Evolutionary conservation across 2,113 vertebrate genomes (phyloP).

Genomic region (Istiophorus platypterus): DNA sequence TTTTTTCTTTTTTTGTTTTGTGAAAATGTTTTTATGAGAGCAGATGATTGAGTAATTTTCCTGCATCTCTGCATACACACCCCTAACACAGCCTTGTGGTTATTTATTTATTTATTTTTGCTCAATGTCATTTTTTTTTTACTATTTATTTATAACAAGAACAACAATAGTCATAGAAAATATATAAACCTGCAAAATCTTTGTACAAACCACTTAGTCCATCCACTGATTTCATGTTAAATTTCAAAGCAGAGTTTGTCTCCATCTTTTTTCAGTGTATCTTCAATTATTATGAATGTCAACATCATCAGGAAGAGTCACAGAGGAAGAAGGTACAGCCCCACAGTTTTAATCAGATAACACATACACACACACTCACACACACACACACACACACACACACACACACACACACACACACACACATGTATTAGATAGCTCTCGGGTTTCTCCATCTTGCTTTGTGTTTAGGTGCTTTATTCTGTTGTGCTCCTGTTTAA

Average conservation of each 20-base stretch:
- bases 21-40: too few species aligned
- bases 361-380: background rate
- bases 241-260: background rate
- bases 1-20: too few species aligned
- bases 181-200: too few species aligned
- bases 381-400: background rate
- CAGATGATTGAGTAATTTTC: too few species aligned
- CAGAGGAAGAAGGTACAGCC: background rate
- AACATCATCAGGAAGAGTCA: background rate
- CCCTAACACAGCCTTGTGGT: too few species aligned
- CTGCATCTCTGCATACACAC: too few species aligned
- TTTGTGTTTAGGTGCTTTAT: constrained; percentile 21
- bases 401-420: background rate
- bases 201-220: too few species aligned
- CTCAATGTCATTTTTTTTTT: too few species aligned
- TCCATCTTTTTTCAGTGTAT: background rate
- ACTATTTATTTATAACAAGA: too few species aligned
- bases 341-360: background rate
- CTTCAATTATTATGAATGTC: background rate
- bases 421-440: background rate
- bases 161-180: too few species aligned
- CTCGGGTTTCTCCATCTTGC: constrained; percentile 15
- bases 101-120: too few species aligned
- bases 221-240: too few species aligned
- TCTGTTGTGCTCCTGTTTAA: constrained; percentile 42